Percentiles rank a stretch among this genome's conserved stretches.
Evolutionary conservation across 2,888 invertebrate genomes (phyloP).

Genomic region (Thera britannica): DNA sequence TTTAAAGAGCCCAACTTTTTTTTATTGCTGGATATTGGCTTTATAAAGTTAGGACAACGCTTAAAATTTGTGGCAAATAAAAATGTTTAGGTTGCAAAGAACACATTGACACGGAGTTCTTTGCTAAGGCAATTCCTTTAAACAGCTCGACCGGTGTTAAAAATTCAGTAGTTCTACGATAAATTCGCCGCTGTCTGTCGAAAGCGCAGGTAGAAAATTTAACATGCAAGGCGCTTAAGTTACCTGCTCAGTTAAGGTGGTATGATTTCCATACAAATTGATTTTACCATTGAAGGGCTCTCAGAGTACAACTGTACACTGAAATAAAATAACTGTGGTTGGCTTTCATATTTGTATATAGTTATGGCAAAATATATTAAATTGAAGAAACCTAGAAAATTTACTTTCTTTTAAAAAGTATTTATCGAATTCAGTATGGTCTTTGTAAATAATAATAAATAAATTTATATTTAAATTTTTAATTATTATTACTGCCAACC

Average conservation of each 20-base stretch:
- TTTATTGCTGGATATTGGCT: not conserved
- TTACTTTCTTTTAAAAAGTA: too few species aligned
- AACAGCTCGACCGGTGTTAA: constrained; percentile 52
- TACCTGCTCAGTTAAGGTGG: constrained; percentile 1
- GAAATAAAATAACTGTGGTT: too few species aligned
- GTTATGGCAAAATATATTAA: too few species aligned
- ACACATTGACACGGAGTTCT: constrained; percentile 19
- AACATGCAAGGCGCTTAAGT: constrained; percentile 35
- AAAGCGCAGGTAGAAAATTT: constrained; percentile 51
- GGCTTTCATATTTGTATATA: too few species aligned
- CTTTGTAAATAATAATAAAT: too few species aligned
- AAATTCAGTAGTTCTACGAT: constrained; percentile 54
- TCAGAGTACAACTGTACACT: too few species aligned
- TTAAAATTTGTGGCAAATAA: constrained; percentile 3
- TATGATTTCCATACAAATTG: not conserved
- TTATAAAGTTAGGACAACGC: not conserved
- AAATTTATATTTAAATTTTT: too few species aligned
- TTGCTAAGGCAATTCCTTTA: constrained; percentile 46
- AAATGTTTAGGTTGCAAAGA: not conserved
- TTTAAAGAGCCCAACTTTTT: not conserved
- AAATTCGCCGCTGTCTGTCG: constrained; percentile 53
- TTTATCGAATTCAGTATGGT: too few species aligned
- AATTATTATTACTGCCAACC: too few species aligned
- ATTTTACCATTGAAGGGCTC: too few species aligned
- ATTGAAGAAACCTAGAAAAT: too few species aligned